A percentile compares a stretch with the other conserved stretches of the same genome.
phyloP scores from a whole-genome alignment of 1,140 invertebrate genomes.

The Ceratosolen solmsi region DNA sequence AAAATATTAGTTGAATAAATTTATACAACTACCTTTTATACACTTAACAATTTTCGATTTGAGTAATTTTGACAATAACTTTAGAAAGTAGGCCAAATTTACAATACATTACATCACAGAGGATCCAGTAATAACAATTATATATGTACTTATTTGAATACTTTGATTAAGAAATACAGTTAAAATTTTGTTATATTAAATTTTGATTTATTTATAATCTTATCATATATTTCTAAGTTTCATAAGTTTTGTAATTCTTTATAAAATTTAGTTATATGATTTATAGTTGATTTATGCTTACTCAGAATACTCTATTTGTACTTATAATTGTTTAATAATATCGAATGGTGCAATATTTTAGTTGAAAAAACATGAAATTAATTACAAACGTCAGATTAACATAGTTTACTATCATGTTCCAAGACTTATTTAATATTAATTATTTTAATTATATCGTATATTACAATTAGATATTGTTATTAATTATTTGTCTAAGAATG shows the following conservation, averaged over 20 bases:
- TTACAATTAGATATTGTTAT: neutral
- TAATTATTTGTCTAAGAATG: neutral
- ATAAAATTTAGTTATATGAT: slow-evolving; percentile 5
- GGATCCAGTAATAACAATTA: slow-evolving; percentile 1
- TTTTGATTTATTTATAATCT: neutral
- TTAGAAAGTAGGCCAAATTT: slow-evolving; percentile 5
- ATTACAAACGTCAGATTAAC: neutral
- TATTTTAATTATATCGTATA: neutral
- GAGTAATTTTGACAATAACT: slow-evolving; percentile 19
- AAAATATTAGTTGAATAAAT: neutral
- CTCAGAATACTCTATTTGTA: neutral
- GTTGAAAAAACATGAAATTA: neutral
- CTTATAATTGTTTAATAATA: slow-evolving; percentile 13
- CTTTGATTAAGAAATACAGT: neutral
- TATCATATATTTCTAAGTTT: neutral
- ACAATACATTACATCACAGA: slow-evolving; percentile 17
- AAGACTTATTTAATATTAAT: neutral
- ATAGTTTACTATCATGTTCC: neutral
- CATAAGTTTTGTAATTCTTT: neutral
- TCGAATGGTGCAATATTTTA: neutral
- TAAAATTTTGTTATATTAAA: neutral
- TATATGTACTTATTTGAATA: neutral
- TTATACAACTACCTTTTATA: slow-evolving; percentile 2
- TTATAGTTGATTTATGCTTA: neutral
- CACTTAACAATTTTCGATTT: neutral